Evolutionary conservation across 2,113 vertebrate species (phyloP), one percentile per base, ranked within the genome.

Genomic region (Oceanodroma tethys): DNA sequence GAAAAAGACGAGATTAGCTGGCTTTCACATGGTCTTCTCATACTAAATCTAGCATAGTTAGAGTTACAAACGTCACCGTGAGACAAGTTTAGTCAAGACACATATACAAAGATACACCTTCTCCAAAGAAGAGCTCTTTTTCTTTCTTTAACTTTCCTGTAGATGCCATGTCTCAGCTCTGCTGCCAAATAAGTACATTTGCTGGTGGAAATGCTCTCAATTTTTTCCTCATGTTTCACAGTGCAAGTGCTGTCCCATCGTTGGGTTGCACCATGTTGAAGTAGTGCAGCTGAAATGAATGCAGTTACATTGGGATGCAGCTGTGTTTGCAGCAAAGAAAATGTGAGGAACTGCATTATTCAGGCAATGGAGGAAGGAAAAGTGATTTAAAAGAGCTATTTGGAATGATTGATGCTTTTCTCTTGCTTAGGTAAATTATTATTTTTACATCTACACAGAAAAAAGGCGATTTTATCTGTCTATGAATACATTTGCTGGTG

Each of bases 251-350:
- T 74, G 34, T 22, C 42, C 63, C 25, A 7, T 36, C 23, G 2
- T 1, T 42, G 25, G 21, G 29, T 20, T 45, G 14, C 80, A 80
- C 43, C 59, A 40, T 0, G 2, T 34, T 0, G 0, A 58, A 58
- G 38, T 50, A 60, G 52, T 6, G 4, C 52, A 45, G n/a, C 43
- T 84, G 81, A 81, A 74, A 86, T 38, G 36, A 71, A 42, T 23
- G n/a, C 36, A 25, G 75, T 32, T 63, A 55, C n/a, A 30, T 13
- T n/a, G 47, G 56, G 65, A 67, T 62, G 52, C n/a, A 92, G 66
- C 74, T 75, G 65, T 74, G 66, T 73, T 92, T 72, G 45, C 75
- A 80, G 58, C 48, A 73, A 22, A 16, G 65, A 70, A 67, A 74
- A 73, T 20, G 23, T 55, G 43, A 88, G 47, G 29, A 94, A 26